These are phyloP conservation scores for Eupithecia abbreviata DNA, from an alignment of 2,888 invertebrate genomes.

Conservation along the genomic window DNA sequence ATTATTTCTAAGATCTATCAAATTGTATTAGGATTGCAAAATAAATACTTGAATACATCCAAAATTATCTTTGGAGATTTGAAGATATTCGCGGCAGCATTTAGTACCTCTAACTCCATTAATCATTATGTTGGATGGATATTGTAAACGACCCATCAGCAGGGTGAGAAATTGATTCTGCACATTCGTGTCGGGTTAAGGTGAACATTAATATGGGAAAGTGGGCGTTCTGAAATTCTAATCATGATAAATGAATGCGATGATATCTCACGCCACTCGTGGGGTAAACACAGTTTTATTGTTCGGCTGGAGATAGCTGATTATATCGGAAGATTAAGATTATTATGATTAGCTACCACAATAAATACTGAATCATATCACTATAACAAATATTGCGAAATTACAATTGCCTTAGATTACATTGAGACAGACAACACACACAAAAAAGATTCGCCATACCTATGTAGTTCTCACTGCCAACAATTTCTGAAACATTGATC, in stretches of 20 bases:
- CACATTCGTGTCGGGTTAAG: constrained; percentile 57
- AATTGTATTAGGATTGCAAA: too few species aligned
- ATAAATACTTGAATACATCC: not conserved
- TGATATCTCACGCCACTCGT: constrained; percentile 24
- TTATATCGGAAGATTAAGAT: not conserved
- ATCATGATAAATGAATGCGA: constrained; percentile 62
- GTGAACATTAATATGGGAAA: constrained; percentile 59
- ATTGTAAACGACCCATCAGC: constrained; percentile 52
- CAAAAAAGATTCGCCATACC: constrained; percentile 81
- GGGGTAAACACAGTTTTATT: not conserved
- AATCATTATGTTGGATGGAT: constrained; percentile 34
- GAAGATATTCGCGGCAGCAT: constrained; percentile 34
- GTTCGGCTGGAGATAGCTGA: not conserved
- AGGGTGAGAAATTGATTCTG: constrained; percentile 58
- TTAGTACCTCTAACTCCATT: constrained; percentile 19
- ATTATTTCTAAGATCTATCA: too few species aligned
- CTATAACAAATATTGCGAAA: not conserved
- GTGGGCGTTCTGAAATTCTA: constrained; percentile 61
- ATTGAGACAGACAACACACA: not conserved
- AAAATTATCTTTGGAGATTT: constrained; percentile 30
- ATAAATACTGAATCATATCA: not conserved
- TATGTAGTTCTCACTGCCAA: constrained; percentile 91
- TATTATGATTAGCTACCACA: not conserved
- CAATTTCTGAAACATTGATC: constrained; percentile 92
- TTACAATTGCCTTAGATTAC: not conserved